Evolutionary conservation across 2,888 invertebrate genomes (phyloP), one percentile per base, ranked within the genome.

Genomic region (Clepsis dumicolana): DNA sequence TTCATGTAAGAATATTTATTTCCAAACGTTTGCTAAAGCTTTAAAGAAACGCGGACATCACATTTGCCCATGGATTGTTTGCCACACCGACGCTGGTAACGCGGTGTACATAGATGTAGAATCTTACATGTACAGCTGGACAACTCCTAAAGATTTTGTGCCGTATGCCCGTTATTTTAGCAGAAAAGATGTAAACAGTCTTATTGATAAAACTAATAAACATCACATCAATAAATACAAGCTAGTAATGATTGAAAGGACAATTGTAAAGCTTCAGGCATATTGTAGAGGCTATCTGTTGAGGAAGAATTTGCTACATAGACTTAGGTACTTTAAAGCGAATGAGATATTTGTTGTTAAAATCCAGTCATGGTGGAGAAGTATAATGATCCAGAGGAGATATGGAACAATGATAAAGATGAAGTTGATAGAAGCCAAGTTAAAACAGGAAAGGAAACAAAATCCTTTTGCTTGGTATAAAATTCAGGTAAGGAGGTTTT

Each of bases 321-420:
- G 91, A 70, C 88, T 91, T 8, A 78, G 83, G 32, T 87, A 87
- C 73, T 94, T 92, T 70, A 83, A 87, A 70, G 81, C 89, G 21
- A 93, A 94, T 77, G 80, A 88, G 35, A 73, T 81, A 0, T 87
- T 82, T 76, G 81, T 95, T 52, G 78, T 94, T 4, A 87, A 82
- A 75, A 94, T 95, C 72, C 95, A 96, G 91, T 89, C 95, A 0
- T 96, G 95, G 95, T 96, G 95, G 96, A 90, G 95, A 69, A 90
- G 90, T 70, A 76, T 93, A 1, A 73, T 88, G 12, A 90, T 94
- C 68, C 90, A 93, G 70, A 91, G 85, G 72, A 87, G 86, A 71
- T 94, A 93, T 77, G 82, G 84, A 0, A 89, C 89, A 21, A 74
- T 94, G 25, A 82, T 94, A 29, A 89, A 91, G 82, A 86, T 89